Evolutionary conservation across 2,113 vertebrate genomes (phyloP), one percentile per base, ranked within the genome.

Genomic region (Aptenodytes forsteri): DNA sequence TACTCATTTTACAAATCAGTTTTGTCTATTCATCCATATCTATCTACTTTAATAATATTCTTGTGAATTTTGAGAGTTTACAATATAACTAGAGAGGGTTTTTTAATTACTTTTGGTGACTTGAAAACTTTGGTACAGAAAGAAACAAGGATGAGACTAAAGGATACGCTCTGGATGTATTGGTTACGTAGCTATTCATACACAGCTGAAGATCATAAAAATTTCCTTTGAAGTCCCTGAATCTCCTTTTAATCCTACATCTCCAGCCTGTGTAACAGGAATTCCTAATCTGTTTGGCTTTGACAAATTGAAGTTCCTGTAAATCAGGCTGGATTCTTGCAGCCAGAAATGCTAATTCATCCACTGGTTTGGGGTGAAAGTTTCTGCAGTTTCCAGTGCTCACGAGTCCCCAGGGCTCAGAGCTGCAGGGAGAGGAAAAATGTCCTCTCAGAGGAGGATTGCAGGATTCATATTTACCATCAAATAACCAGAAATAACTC

Each of bases 391-490:
- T 75, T 8, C 67, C 62, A 56, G 5, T 0, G 3, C 14, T 66
- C 13, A 5, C 0, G 1, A 25, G 16, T 34, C 9, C 25, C 26
- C 1, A 2, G 36, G 61, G 40, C 47, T 78, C 46, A 13, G 4
- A 36, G 4, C 50, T 18, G 67, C 47, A 27, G 32, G 61, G 44
- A 20, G 8, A 30, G 20, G 30, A 38, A 23, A 18, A 52, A 42
- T 0, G 0, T 2, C 54, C 58, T 27, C 44, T 59, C 5, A 1
- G 25, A 36, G 65, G 19, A 72, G 44, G 12, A 29, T 0, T 42
- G 26, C 22, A 11, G 50, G 65, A 16, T 21, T 56, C 22, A 3
- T 16, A 9, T 16, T 47, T n/a, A 13, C 44, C 9, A 2, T 4
- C 10, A 54, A 16, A 15, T 10, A 67, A 20, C 30, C 58, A 56